Percentiles rank a stretch among this genome's conserved stretches.
Conservation (phyloP, 1,140 invertebrate genomes). For the Ceratina australensis region DNA sequence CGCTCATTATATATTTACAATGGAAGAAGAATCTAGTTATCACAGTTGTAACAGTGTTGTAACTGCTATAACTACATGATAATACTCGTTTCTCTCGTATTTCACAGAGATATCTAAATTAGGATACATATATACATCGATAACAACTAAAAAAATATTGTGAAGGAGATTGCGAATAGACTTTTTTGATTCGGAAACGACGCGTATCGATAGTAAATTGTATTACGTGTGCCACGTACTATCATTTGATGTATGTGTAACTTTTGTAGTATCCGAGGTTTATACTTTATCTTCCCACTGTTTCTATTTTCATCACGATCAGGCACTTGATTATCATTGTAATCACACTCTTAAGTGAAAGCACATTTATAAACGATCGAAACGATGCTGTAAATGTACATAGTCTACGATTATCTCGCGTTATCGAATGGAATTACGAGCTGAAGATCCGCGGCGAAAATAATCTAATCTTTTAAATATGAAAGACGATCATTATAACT, state of each 20-base stretch:
- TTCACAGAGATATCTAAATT: not conserved
- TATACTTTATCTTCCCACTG: not conserved
- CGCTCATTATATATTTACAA: constrained; percentile 5
- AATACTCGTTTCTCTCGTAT: not conserved
- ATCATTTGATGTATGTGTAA: too few relatives aligned
- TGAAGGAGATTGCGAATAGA: constrained; percentile 2
- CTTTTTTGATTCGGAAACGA: not conserved
- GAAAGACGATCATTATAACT: not conserved
- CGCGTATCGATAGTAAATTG: not conserved
- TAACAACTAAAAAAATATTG: constrained; percentile 23
- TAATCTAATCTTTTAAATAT: not conserved
- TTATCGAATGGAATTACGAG: not conserved
- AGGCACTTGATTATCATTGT: constrained; percentile 48
- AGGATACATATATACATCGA: not conserved
- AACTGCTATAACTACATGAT: constrained; percentile 16
- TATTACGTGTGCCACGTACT: not conserved
- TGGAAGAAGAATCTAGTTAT: constrained; percentile 25
- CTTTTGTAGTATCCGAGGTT: not conserved
- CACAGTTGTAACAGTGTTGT: constrained; percentile 21
- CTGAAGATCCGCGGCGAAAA: not conserved
- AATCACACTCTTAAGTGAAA: constrained; percentile 11
- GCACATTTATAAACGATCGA: constrained; percentile 13
- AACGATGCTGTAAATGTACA: not conserved
- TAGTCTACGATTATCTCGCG: not conserved
- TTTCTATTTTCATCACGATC: not conserved